A percentile compares a stretch with the other conserved stretches of the same genome.
These are phyloP conservation scores for Eulacestoma nigropectus DNA, from an alignment of 2,113 vertebrate species.

Conservation along the genomic window DNA sequence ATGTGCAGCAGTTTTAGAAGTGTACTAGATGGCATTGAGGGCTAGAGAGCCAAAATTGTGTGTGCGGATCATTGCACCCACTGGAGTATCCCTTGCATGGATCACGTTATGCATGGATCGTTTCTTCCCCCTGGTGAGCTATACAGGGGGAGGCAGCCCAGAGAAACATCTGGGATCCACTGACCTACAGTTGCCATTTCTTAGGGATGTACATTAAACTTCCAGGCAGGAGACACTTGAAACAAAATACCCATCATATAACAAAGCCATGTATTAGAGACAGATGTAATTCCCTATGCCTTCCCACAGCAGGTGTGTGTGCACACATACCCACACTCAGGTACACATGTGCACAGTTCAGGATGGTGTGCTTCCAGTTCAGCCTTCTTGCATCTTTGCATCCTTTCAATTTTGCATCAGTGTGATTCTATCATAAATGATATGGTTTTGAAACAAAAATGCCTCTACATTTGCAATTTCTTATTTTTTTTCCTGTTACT, in stretches of 20 bases:
- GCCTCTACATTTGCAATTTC: not conserved
- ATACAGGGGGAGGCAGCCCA: not conserved
- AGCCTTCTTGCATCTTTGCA: not conserved
- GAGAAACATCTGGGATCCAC: not conserved
- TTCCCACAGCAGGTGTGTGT: not conserved
- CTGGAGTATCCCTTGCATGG: rapidly evolving
- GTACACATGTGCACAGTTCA: not conserved
- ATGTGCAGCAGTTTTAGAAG: not conserved
- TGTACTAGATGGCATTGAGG: not conserved
- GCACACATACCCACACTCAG: not conserved
- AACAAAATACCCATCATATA: not conserved
- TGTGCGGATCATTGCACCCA: not conserved
- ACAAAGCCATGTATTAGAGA: not conserved
- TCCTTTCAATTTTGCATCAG: not conserved
- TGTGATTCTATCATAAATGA: not conserved
- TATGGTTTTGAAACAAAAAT: not conserved
- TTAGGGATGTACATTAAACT: not conserved
- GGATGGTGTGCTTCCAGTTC: not conserved
- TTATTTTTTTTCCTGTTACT: not conserved
- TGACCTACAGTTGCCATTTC: not conserved
- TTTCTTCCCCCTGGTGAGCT: not conserved
- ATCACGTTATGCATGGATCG: not conserved
- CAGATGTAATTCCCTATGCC: not conserved
- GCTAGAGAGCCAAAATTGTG: not conserved
- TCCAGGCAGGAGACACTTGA: not conserved